phyloP scores from a whole-genome alignment of 2,113 vertebrate species.

The Tricholaema leucomelas region DNA sequence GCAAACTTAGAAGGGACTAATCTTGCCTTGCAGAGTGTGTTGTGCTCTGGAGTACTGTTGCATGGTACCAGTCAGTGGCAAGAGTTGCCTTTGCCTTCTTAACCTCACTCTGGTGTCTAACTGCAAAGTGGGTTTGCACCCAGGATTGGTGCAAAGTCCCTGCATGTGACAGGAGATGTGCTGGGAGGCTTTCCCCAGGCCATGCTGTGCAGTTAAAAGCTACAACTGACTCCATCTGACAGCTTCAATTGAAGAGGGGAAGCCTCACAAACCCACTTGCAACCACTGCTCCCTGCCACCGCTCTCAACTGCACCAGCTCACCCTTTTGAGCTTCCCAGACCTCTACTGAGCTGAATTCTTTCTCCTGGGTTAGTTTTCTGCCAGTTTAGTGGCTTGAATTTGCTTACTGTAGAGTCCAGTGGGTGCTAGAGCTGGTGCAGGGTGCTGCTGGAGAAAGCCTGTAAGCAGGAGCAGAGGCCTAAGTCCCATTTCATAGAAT shows the following conservation, averaged over 20 bases:
- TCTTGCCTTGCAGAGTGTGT: neutral
- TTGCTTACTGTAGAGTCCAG: neutral
- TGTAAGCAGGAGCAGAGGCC: neutral
- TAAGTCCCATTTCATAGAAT: neutral
- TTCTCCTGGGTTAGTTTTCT: neutral
- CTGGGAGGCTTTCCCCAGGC: neutral
- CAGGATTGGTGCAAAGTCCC: neutral
- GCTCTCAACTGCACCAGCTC: neutral
- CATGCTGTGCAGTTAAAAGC: neutral
- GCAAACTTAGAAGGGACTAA: neutral
- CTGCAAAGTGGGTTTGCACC: neutral
- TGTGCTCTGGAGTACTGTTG: neutral
- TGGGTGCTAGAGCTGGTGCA: neutral
- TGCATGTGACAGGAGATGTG: neutral
- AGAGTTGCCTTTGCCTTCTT: neutral
- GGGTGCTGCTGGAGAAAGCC: neutral
- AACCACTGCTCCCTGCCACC: neutral
- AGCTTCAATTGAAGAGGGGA: neutral
- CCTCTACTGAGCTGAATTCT: neutral
- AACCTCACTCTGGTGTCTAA: neutral
- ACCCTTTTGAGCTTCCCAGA: neutral
- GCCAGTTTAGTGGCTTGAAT: neutral
- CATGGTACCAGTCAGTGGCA: neutral
- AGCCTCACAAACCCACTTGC: accelerated
- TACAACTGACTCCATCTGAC: neutral